Conservation (phyloP, 2,113 vertebrate genomes). For the Pagrus major region DNA sequence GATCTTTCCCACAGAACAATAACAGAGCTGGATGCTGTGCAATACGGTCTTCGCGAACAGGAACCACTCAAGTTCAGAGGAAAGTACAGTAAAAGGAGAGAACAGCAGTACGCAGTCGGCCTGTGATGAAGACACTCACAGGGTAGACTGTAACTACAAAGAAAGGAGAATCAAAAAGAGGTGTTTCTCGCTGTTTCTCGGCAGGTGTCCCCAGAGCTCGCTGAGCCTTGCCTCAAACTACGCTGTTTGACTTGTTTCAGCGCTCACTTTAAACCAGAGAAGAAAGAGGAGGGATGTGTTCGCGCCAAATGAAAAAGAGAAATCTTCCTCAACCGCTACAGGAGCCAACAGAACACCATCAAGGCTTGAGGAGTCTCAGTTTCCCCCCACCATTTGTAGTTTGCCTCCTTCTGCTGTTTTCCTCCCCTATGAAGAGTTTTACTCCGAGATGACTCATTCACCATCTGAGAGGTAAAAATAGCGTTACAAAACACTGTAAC, state of each 20-base stretch:
- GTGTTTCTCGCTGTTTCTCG: slow-evolving; percentile 56
- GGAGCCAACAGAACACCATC: slow-evolving; percentile 43
- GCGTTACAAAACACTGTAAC: slow-evolving; percentile 47
- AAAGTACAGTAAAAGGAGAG: background rate
- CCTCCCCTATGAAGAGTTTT: slow-evolving; percentile 33
- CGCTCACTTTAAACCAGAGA: slow-evolving; percentile 44
- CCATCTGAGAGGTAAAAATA: slow-evolving; percentile 54
- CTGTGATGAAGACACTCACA: slow-evolving; percentile 54
- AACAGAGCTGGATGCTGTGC: slow-evolving; percentile 11
- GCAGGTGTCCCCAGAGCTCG: slow-evolving; percentile 64
- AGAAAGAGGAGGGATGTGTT: slow-evolving; percentile 55
- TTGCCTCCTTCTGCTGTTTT: slow-evolving; percentile 32
- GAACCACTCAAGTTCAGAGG: slow-evolving; percentile 17
- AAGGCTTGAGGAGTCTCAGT: slow-evolving; percentile 38
- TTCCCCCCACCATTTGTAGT: slow-evolving; percentile 35
- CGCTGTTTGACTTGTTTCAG: slow-evolving; percentile 53
- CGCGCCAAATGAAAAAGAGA: slow-evolving; percentile 55
- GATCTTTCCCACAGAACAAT: slow-evolving; percentile 15
- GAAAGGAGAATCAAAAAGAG: slow-evolving; percentile 52
- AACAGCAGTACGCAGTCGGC: slow-evolving; percentile 32
- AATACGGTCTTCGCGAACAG: slow-evolving; percentile 10
- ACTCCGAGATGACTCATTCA: slow-evolving; percentile 45
- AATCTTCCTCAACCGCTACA: slow-evolving; percentile 53
- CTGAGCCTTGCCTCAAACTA: slow-evolving; percentile 64
- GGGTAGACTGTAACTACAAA: slow-evolving; percentile 55